A percentile compares a stretch with the other conserved stretches of the same genome.
Conservation (phyloP, 2,113 vertebrate species). For the Semnornis frantzii region DNA sequence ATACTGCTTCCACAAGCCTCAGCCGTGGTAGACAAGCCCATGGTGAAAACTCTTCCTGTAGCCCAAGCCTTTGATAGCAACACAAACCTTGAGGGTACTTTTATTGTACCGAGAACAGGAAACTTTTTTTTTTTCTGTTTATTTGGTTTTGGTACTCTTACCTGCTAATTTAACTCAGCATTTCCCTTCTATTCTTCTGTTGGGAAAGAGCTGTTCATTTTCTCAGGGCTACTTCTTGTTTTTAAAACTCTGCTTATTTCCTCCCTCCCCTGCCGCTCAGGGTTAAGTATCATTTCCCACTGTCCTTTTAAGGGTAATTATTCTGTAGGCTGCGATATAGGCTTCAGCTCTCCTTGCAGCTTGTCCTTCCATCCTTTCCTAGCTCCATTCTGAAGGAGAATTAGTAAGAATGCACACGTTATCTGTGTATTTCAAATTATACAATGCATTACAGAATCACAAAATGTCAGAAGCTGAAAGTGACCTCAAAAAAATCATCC, state of each 20-base stretch:
- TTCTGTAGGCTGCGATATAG: not conserved
- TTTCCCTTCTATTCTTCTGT: not conserved
- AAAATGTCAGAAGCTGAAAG: no score
- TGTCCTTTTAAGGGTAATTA: not conserved
- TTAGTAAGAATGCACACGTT: not conserved
- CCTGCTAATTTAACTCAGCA: not conserved
- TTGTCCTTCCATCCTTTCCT: not conserved
- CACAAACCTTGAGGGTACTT: not conserved
- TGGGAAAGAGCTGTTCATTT: not conserved
- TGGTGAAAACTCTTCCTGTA: not conserved
- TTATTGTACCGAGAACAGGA: not conserved
- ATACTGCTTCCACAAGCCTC: not conserved
- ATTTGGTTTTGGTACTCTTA: not conserved
- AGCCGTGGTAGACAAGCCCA: accelerated
- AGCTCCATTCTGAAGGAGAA: not conserved
- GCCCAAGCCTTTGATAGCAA: not conserved
- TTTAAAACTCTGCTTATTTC: not conserved
- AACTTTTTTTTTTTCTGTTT: not conserved
- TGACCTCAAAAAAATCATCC: no score
- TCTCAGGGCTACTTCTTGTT: not conserved
- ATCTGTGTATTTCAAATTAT: not conserved
- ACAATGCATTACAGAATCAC: no score
- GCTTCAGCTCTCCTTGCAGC: not conserved
- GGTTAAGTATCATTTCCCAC: not conserved
- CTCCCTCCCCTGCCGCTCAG: not conserved